A percentile compares a stretch with the other conserved stretches of the same genome.
Conservation (phyloP, 2,888 invertebrate genomes). For the Galerucella pusilla region DNA sequence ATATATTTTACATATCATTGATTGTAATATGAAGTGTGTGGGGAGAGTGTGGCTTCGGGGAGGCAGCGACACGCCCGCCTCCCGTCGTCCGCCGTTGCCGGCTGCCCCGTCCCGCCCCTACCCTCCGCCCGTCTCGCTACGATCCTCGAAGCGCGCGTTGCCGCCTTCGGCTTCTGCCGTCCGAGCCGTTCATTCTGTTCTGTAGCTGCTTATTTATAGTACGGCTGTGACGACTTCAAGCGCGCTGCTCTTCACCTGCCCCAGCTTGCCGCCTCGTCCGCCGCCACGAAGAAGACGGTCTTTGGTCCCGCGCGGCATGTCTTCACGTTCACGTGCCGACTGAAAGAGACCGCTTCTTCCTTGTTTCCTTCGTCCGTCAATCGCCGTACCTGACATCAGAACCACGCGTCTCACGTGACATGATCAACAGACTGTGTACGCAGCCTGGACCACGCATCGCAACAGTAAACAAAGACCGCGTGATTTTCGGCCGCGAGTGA, state of each 20-base stretch:
- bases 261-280: constrained; percentile 36
- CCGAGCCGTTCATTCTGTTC: constrained; percentile 60
- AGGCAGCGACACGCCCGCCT: constrained; percentile 66
- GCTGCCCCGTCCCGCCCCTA: constrained; percentile 32
- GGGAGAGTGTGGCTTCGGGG: constrained; percentile 63
- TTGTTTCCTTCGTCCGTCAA: constrained; percentile 14
- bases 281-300: constrained; percentile 32
- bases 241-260: constrained; percentile 58
- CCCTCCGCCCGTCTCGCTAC: constrained; percentile 58
- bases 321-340: constrained; percentile 36
- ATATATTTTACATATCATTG: constrained; percentile 60
- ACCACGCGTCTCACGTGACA: constrained; percentile 60
- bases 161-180: constrained; percentile 62
- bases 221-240: constrained; percentile 63
- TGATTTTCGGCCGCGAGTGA: constrained; percentile 49
- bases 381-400: constrained; percentile 39
- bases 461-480: constrained; percentile 48
- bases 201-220: constrained; percentile 66
- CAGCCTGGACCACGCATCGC: constrained; percentile 57
- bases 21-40: constrained; percentile 64
- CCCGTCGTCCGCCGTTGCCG: constrained; percentile 55
- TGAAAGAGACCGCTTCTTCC: constrained; percentile 32
- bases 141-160: constrained; percentile 64
- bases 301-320: constrained; percentile 36
- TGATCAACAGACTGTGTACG: constrained; percentile 62